Evolutionary conservation across 2,113 vertebrate species (phyloP).

Genomic region (Anseranas semipalmata): DNA sequence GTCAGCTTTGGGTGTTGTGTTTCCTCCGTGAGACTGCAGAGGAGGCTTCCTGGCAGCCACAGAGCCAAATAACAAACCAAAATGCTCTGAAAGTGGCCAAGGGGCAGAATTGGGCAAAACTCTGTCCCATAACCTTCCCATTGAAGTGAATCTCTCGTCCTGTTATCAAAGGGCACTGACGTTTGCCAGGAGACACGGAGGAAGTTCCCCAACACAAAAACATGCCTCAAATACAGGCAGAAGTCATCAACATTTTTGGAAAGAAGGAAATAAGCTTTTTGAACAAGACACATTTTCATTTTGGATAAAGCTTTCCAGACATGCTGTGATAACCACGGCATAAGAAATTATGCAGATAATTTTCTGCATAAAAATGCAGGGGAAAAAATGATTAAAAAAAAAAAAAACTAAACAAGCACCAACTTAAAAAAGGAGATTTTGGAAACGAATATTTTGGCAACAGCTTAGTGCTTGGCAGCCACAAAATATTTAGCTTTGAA

Average conservation of each 20-base stretch:
- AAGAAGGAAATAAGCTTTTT: background rate
- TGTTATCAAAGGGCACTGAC: too few species aligned
- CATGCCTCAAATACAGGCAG: background rate
- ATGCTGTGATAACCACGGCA: background rate
- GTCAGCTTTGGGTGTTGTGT: background rate
- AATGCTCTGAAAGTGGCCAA: background rate
- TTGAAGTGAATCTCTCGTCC: background rate
- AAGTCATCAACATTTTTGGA: background rate
- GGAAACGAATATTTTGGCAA: background rate
- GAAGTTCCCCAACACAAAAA: background rate
- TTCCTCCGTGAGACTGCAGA: background rate
- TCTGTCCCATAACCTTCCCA: background rate
- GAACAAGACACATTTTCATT: background rate
- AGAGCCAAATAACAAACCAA: background rate
- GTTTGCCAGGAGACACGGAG: background rate
- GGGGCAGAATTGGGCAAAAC: background rate
- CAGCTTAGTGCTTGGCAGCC: slow-evolving; percentile 5
- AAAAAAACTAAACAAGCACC: background rate
- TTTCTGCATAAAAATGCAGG: background rate
- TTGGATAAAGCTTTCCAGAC: slow-evolving; percentile 6
- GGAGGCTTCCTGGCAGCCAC: background rate
- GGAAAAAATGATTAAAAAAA: background rate
- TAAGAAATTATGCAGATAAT: background rate
- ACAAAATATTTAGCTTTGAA: background rate
- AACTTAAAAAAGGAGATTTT: background rate